phyloP scores from a whole-genome alignment of 1,140 invertebrate species.

The Carcinoscorpius rotundicauda region DNA sequence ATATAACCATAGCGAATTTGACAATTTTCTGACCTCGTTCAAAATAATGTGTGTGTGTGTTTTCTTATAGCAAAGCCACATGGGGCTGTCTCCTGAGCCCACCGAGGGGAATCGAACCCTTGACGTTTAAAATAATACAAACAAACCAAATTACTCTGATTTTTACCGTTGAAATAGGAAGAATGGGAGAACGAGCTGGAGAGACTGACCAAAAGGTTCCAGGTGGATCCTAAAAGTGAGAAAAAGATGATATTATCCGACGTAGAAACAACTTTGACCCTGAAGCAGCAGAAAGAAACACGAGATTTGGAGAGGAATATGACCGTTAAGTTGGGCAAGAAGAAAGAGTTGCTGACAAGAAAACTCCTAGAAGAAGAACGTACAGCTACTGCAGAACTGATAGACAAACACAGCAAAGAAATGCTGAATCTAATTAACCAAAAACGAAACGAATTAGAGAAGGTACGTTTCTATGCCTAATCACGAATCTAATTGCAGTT shows the following conservation, averaged over 20 bases:
- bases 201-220: constrained; percentile 27
- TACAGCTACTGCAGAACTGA: constrained; percentile 77
- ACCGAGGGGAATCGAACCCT: too few relatives aligned
- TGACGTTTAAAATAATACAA: too few relatives aligned
- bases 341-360: constrained; percentile 78
- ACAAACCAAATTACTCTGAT: too few relatives aligned
- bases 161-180: too few relatives aligned
- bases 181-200: constrained; percentile 35
- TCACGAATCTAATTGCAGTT: too few relatives aligned
- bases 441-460: constrained; percentile 52
- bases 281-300: constrained; percentile 58
- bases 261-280: too few relatives aligned
- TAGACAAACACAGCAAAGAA: constrained; percentile 86
- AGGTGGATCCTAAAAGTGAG: constrained; percentile 46
- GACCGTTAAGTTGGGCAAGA: constrained; percentile 76
- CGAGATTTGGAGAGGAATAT: constrained; percentile 91
- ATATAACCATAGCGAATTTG: too few relatives aligned
- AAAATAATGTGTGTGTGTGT: too few relatives aligned
- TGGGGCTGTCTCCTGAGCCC: too few relatives aligned
- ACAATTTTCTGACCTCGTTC: too few relatives aligned
- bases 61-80: too few relatives aligned
- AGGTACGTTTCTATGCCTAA: too few relatives aligned
- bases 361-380: constrained; percentile 87
- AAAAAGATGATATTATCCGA: constrained; percentile 51
- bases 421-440: constrained; percentile 90